These are phyloP conservation scores for Platyrinchus mystaceus DNA, from an alignment of 2,797 vertebrate genomes.

Conservation along the genomic window DNA sequence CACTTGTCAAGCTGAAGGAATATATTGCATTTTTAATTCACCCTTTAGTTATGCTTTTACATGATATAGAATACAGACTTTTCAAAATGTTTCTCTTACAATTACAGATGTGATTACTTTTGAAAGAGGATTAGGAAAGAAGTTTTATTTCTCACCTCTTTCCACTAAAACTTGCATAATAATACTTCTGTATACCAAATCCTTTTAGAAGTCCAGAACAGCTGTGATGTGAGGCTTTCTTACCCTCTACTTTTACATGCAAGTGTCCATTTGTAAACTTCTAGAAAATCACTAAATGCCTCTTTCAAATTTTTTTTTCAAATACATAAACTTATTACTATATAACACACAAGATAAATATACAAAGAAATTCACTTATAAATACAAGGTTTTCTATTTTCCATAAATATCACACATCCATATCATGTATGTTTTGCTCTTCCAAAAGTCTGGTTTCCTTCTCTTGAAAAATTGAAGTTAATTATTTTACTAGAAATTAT, in stretches of 20 bases:
- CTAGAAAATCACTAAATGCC: not conserved
- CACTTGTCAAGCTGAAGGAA: not conserved
- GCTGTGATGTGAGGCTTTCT: not conserved
- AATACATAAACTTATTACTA: not conserved
- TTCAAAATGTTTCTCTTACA: not conserved
- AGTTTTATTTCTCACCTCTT: not conserved
- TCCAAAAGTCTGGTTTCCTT: not conserved
- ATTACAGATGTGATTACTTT: not conserved
- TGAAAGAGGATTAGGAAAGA: not conserved
- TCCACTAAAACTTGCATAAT: not conserved
- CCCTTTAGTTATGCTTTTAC: not conserved
- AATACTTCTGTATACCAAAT: not conserved
- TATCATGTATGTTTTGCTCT: not conserved
- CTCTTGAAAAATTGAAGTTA: not conserved
- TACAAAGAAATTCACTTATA: not conserved
- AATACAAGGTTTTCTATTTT: not conserved
- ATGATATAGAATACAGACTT: not conserved
- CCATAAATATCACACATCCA: not conserved
- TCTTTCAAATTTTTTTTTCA: not conserved
- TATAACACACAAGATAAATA: not conserved
- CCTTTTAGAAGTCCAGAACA: not conserved
- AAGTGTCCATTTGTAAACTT: not conserved
- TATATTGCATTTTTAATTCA: not conserved
- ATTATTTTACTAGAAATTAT: not conserved
- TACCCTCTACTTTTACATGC: not conserved